Base-by-base conservation (phyloP, 1,140 invertebrate species). In the Ceratina australensis region DNA sequence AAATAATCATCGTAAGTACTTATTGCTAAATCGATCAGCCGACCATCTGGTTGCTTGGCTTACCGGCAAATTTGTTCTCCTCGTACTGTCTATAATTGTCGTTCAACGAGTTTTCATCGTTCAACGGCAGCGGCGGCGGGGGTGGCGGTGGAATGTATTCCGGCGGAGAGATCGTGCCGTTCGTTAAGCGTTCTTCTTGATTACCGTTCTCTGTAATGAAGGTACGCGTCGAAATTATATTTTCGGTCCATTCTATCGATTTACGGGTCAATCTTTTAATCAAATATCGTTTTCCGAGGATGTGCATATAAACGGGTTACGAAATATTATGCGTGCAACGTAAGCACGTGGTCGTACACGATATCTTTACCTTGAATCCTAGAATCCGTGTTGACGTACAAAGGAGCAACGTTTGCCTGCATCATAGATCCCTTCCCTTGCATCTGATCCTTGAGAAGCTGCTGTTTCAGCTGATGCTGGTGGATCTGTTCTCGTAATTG, bases 371-470 rank as follows among this genome's bases (percentile, higher is more conserved):
- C 87, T 72, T 83, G 71, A 76, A 82, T 86, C 59, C 86, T 87
- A 5, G 82, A 78, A 60, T 92, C 90, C 24, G 89, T 91, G 66
- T 93, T 93, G n/a, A 93, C 87, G 72, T 93, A 93, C 2, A 93
- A 72, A 0, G 92, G 92, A 3, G 85, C 81, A 20, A 82, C 79
- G 26, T 84, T 88, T 28, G 67, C 65, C 50, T 90, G 89, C 10
- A 89, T 84, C 15, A 86, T 73, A 56, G 87, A 87, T 4, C 84
- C 83, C 50, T 90, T 91, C 7, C 90, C 90, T 47, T 91, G 90
- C 86, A 91, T 91, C 64, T 90, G 89, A 60, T 91, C 90, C 60
- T 89, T 90, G 16, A 91, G 69, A 26, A 90, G 60, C 52, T 90
- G 90, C 60, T 91, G 89, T 72, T 91, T 91, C n/a, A 90, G 60